Evolutionary conservation across 2,113 vertebrate genomes (phyloP).

Genomic region (Platichthys stellatus): DNA sequence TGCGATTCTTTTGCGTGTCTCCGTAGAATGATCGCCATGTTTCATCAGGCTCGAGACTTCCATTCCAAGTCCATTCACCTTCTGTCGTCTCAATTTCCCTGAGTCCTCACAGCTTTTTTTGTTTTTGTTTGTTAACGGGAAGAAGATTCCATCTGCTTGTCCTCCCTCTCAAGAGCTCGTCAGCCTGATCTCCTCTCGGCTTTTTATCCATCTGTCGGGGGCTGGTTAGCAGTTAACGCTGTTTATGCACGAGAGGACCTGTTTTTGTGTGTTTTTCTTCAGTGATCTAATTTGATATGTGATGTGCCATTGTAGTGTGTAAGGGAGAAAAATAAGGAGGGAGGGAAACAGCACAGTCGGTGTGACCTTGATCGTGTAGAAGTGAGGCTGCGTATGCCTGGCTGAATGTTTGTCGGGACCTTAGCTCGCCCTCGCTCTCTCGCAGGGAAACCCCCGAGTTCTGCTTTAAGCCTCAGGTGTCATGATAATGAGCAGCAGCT

Average conservation of each 20-base stretch:
- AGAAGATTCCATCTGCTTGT: neutral
- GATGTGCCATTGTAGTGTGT: conserved; percentile 7
- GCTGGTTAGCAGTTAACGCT: conserved; percentile 29
- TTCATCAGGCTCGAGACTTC: conserved; percentile 30
- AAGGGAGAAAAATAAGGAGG: conserved; percentile 6
- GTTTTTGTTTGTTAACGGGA: neutral
- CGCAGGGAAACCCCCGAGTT: conserved; percentile 56
- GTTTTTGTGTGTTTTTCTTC: conserved; percentile 15
- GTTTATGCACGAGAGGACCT: conserved; percentile 25
- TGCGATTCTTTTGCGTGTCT: neutral
- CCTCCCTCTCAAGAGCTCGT: conserved; percentile 24
- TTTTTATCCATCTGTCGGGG: conserved; percentile 55
- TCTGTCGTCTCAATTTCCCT: conserved; percentile 25
- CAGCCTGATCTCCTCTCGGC: conserved; percentile 34
- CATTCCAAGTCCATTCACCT: conserved; percentile 33
- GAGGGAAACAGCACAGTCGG: neutral
- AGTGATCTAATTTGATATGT: conserved; percentile 23
- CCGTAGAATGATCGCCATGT: neutral
- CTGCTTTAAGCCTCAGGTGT: conserved; percentile 66
- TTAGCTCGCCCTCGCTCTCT: conserved; percentile 34
- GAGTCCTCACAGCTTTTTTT: conserved; percentile 32
- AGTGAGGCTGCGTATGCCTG: conserved; percentile 15
- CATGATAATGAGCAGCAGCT: conserved; percentile 70
- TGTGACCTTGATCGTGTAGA: conserved; percentile 8
- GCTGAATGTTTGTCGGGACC: conserved; percentile 30